Evolutionary conservation across 2,113 vertebrate species (phyloP).

Genomic region (Podarcis muralis): DNA sequence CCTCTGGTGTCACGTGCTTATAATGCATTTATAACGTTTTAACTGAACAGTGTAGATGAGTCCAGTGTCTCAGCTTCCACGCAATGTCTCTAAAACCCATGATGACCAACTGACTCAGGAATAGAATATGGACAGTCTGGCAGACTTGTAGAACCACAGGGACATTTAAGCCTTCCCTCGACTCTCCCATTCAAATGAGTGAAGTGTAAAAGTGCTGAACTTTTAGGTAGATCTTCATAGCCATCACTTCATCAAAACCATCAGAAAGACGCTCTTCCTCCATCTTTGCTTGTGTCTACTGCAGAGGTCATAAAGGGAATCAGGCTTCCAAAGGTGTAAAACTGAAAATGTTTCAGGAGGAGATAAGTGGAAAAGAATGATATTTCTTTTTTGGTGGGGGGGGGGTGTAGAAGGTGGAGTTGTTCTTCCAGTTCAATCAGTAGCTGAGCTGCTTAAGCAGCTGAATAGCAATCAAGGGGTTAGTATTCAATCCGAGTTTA

Average conservation of each 20-base stretch:
- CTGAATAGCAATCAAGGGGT: conserved; percentile 63
- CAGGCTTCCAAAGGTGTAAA: conserved; percentile 52
- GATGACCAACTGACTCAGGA: not conserved
- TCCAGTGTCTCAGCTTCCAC: not conserved
- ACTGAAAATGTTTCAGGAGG: conserved; percentile 52
- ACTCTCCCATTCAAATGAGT: not conserved
- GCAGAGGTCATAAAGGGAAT: conserved; percentile 48
- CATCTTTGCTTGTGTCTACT: conserved; percentile 12
- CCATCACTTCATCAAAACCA: no score
- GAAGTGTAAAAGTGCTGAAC: not conserved
- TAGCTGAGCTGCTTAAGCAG: conserved; percentile 63
- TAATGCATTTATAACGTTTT: no score
- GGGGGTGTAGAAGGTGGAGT: not conserved
- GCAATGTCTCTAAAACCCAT: not conserved
- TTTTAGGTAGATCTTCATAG: not conserved
- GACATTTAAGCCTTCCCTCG: not conserved
- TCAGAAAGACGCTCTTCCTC: not conserved
- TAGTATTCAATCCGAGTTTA: conserved; percentile 72
- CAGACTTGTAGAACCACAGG: not conserved
- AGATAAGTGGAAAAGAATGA: conserved; percentile 51
- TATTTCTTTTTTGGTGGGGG: no score
- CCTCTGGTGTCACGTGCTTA: no score
- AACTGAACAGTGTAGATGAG: no score
- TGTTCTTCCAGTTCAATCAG: conserved; percentile 64
- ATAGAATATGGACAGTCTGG: not conserved